Evolutionary conservation across 1,140 invertebrate genomes (phyloP).

Genomic region (Polypedilum pembai): DNA sequence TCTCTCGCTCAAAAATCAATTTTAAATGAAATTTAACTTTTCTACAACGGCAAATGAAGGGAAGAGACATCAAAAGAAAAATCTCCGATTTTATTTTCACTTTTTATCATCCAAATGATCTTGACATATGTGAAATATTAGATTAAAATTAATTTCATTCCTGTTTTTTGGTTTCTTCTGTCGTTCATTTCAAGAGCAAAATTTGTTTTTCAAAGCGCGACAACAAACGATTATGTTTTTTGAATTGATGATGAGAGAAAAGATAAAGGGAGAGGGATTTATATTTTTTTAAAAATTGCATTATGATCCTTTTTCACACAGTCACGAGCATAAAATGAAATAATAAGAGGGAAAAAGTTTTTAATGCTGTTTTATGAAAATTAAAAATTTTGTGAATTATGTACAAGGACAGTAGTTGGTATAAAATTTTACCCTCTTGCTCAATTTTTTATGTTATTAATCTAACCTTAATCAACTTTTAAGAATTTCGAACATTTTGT

Average conservation of each 20-base stretch:
- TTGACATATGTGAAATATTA: slow-evolving; percentile 19
- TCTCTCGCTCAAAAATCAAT: background rate
- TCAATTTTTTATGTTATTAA: too few species aligned
- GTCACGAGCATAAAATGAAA: too few species aligned
- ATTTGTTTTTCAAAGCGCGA: background rate
- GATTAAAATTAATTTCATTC: background rate
- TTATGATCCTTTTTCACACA: too few species aligned
- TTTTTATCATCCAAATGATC: background rate
- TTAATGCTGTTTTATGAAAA: too few species aligned
- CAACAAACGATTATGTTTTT: slow-evolving; percentile 11
- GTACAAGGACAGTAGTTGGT: too few species aligned
- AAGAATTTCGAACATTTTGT: too few species aligned
- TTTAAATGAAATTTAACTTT: background rate
- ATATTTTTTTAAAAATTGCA: too few species aligned
- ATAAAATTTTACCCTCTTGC: too few species aligned
- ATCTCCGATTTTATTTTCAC: background rate
- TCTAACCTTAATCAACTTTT: too few species aligned
- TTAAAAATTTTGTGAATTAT: too few species aligned
- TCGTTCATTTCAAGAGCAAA: background rate
- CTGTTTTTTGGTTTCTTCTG: background rate
- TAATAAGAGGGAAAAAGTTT: too few species aligned
- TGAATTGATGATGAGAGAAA: background rate
- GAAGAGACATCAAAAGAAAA: background rate
- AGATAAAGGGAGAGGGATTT: too few species aligned
- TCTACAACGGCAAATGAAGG: background rate